Evolutionary conservation across 2,888 invertebrate genomes (phyloP), one percentile per base, ranked within the genome.

Genomic region (Calameuta filiformis): DNA sequence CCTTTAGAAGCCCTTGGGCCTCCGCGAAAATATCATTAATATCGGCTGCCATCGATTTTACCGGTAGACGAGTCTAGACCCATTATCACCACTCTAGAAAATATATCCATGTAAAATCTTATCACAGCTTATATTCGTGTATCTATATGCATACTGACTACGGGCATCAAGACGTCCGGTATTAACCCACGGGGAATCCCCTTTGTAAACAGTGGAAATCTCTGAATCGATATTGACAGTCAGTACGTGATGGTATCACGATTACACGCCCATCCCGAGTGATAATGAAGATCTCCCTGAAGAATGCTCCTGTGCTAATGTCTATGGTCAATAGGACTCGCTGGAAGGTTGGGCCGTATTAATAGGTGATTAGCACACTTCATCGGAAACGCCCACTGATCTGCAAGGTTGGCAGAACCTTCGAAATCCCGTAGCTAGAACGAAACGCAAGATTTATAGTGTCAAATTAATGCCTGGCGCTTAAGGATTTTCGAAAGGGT

Each of bases 331-430:
- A 83, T 81, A 73, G 80, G 79, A 80, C 75, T 35, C 23, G 35
- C 6, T 12, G 31, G 74, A 23, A 35, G 75, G 40, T 31, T 23
- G 79, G 74, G 73, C 68, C 78, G 82, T 84, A 88, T 87, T 83
- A 87, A 86, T 86, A 84, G 87, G 85, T 87, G 86, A 89, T 89
- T 90, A 89, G 87, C 81, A 83, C 84, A 82, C 82, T 84, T 75
- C 81, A 84, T 86, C 82, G 82, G 81, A 82, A 85, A 87, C 85
- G 85, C 86, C 87, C 86, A 73, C 81, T 35, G 78, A 81, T 82
- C 82, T 79, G 84, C 84, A 80, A 84, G 85, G 77, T 56, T 23
- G 23, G 56, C 56, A 23, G 56, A 56, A 56, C 9, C 56, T 56
- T 23, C 56, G 56, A 56, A 23, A 56, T 15, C 23, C 23, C 23